Evolutionary conservation across 2,888 invertebrate genomes (phyloP).

Genomic region (Glaucopsyche alexis): DNA sequence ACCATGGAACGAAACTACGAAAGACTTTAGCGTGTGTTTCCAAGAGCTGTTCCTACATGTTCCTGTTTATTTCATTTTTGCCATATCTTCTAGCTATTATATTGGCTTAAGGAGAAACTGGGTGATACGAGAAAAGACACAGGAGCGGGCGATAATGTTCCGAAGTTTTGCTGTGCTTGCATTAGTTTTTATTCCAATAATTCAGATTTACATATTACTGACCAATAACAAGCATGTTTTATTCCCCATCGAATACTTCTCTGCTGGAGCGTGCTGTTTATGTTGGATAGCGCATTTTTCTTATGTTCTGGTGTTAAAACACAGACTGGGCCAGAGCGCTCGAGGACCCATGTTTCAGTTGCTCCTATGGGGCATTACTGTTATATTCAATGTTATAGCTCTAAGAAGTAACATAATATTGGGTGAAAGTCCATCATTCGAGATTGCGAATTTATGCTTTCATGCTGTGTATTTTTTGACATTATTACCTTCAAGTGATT

Average conservation of each 20-base stretch:
- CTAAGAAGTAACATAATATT: constrained; percentile 82
- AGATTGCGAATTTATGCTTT: constrained; percentile 80
- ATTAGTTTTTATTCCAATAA: constrained; percentile 83
- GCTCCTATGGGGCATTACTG: constrained; percentile 84
- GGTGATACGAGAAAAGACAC: constrained; percentile 82
- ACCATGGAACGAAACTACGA: constrained; percentile 84
- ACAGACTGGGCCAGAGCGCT: constrained; percentile 82
- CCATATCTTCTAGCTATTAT: constrained; percentile 89
- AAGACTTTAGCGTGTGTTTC: constrained; percentile 68
- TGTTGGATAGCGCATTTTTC: constrained; percentile 92
- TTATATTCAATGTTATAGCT: constrained; percentile 84
- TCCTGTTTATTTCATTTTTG: constrained; percentile 86
- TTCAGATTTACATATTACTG: constrained; percentile 83
- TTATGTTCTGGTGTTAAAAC: constrained; percentile 84
- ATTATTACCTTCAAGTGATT: constrained; percentile 82
- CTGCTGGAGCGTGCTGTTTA: constrained; percentile 84
- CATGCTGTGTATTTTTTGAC: constrained; percentile 86
- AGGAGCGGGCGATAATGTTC: constrained; percentile 82
- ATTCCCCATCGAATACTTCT: constrained; percentile 85
- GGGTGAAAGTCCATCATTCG: constrained; percentile 78
- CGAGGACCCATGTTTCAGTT: constrained; percentile 86
- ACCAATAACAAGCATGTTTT: constrained; percentile 70
- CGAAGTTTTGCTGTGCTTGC: constrained; percentile 83
- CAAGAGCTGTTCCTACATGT: constrained; percentile 63
- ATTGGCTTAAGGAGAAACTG: constrained; percentile 84